phyloP scores from a whole-genome alignment of 2,113 vertebrate genomes.

The Polyodon spathula region DNA sequence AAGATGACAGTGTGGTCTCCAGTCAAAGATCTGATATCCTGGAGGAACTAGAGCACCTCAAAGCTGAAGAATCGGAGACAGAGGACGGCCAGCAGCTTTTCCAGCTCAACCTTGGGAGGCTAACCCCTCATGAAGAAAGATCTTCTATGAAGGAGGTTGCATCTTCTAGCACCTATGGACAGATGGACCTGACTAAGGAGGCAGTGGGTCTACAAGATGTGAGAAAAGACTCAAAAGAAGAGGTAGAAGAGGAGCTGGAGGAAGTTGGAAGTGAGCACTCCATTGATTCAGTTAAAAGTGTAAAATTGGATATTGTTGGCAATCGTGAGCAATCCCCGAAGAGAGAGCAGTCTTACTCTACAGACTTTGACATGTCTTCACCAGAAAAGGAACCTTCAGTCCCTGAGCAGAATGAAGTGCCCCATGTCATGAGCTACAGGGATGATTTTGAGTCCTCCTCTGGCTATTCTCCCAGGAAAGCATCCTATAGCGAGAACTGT shows the following conservation, averaged over 20 bases:
- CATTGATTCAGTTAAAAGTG: slow-evolving; percentile 8
- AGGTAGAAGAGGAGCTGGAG: slow-evolving; percentile 9
- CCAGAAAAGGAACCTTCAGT: slow-evolving; percentile 39
- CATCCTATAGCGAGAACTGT: slow-evolving; percentile 21
- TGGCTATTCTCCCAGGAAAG: slow-evolving; percentile 36
- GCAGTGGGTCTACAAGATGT: slow-evolving; percentile 9
- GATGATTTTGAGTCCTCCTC: slow-evolving; percentile 61
- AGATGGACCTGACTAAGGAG: slow-evolving; percentile 23
- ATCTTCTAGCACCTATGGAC: slow-evolving; percentile 23
- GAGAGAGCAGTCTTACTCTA: slow-evolving; percentile 36
- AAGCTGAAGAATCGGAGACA: slow-evolving; percentile 37
- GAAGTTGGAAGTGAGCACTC: slow-evolving; percentile 24
- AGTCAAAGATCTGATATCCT: slow-evolving; percentile 56
- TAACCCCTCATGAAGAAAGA: slow-evolving; percentile 28
- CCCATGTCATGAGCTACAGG: slow-evolving; percentile 39
- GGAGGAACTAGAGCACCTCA: slow-evolving; percentile 52
- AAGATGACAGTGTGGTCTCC: slow-evolving; percentile 29
- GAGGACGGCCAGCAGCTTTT: slow-evolving; percentile 36
- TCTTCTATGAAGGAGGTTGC: slow-evolving; percentile 26
- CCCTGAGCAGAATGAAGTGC: slow-evolving; percentile 25
- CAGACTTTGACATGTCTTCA: slow-evolving; percentile 50
- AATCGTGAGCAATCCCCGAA: slow-evolving; percentile 28
- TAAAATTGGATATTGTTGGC: slow-evolving; percentile 25
- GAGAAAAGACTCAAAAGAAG: slow-evolving; percentile 11
- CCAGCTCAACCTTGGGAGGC: slow-evolving; percentile 41